A percentile compares a stretch with the other conserved stretches of the same genome.
These are phyloP conservation scores for Campoplex capitator DNA, from an alignment of 2,888 invertebrate species.

Conservation along the genomic window DNA sequence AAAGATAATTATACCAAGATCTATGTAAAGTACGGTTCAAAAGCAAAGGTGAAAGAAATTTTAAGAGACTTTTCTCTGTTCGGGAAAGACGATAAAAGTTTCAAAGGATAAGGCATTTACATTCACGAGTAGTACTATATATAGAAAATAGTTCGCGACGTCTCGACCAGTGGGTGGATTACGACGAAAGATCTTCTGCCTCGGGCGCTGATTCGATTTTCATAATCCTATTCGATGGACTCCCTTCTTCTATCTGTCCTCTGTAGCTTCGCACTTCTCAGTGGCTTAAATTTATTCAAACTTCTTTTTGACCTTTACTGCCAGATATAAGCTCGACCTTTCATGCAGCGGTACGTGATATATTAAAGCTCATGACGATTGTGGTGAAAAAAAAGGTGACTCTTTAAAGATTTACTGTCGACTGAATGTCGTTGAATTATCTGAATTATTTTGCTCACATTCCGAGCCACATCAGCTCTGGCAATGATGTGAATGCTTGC, in stretches of 20 bases:
- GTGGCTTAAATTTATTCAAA: constrained; percentile 47
- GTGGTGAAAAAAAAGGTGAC: constrained; percentile 14
- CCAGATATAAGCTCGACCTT: constrained; percentile 22
- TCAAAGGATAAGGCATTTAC: constrained; percentile 5
- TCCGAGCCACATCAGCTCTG: not conserved
- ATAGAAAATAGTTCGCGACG: constrained; percentile 30
- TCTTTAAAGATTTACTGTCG: constrained; percentile 2
- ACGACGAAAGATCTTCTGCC: constrained; percentile 50
- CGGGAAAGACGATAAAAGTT: constrained; percentile 50
- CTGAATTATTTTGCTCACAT: not conserved
- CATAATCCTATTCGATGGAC: constrained; percentile 62
- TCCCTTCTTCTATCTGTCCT: constrained; percentile 15
- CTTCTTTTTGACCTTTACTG: constrained; percentile 28
- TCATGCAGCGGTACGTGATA: constrained; percentile 16
- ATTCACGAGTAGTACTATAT: not conserved
- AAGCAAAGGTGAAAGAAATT: constrained; percentile 15
- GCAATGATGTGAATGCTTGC: not conserved
- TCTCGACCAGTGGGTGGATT: constrained; percentile 52
- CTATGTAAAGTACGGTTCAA: constrained; percentile 16
- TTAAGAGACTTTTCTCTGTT: constrained; percentile 26
- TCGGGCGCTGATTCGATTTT: constrained; percentile 65
- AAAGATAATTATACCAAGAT: constrained; percentile 40
- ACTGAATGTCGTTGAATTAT: constrained; percentile 1
- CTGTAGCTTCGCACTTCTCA: constrained; percentile 7
- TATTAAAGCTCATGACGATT: constrained; percentile 37